phyloP scores from a whole-genome alignment of 1,140 invertebrate genomes.

The Diabrotica undecimpunctata region DNA sequence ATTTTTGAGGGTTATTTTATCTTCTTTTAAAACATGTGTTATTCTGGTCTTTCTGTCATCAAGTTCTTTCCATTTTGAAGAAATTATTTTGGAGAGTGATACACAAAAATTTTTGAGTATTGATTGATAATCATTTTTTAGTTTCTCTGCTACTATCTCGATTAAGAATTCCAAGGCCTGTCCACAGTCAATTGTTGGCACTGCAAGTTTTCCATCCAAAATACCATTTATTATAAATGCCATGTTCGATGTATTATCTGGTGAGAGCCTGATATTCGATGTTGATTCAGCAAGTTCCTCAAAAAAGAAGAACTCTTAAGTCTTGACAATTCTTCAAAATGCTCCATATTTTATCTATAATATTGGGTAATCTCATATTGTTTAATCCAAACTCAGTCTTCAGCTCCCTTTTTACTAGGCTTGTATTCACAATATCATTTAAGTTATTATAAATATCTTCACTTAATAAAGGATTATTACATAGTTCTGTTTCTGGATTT shows the following conservation, averaged over 20 bases:
- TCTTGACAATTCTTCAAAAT: constrained; percentile 28
- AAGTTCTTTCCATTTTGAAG: constrained; percentile 19
- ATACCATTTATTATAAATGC: constrained; percentile 22
- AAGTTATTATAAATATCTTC: constrained; percentile 24
- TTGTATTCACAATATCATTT: constrained; percentile 14
- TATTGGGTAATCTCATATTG: constrained; percentile 22
- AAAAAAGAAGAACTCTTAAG: constrained; percentile 25
- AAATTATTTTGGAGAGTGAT: constrained; percentile 7
- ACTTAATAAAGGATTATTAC: constrained; percentile 13
- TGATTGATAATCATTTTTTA: constrained; percentile 26
- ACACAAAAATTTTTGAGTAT: constrained; percentile 19
- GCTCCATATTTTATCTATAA: constrained; percentile 29
- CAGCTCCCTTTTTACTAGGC: constrained; percentile 12
- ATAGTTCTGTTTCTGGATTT: constrained; percentile 17
- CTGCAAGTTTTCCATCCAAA: constrained; percentile 18
- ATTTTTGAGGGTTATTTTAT: constrained; percentile 1
- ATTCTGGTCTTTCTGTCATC: constrained; percentile 13
- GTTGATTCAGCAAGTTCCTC: constrained; percentile 19
- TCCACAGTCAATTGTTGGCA: constrained; percentile 13
- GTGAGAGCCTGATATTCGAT: not conserved
- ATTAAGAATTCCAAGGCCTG: constrained; percentile 25
- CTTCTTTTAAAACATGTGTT: constrained; percentile 7
- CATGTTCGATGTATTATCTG: constrained; percentile 14
- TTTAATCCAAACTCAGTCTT: constrained; percentile 18
- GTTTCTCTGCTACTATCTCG: constrained; percentile 25